Evolutionary conservation across 2,113 vertebrate genomes (phyloP), one percentile per base, ranked within the genome.

Genomic region (Tachysurus fulvidraco): DNA sequence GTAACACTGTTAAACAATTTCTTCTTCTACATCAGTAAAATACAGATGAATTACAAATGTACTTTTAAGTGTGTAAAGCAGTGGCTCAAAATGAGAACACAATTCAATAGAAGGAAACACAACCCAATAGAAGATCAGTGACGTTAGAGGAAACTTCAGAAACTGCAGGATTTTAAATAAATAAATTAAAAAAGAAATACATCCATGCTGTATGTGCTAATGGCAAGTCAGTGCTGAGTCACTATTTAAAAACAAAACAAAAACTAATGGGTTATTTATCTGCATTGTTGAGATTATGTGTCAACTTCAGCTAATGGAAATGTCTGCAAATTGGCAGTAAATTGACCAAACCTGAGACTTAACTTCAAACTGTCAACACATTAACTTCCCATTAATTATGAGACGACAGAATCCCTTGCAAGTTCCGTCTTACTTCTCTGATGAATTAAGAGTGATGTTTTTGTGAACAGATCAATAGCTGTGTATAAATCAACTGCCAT

Each of bases 401-500:
- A 77, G 17, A 41, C 4, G 41, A 77, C 78, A 76, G 55, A 83
- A 87, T 60, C 25, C 77, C 13, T 86, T 28, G 83, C 57, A 23
- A 16, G 71, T 64, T 79, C 80, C 86, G 62, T 17, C 50, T 65
- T 83, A 82, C 41, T 60, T 83, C 74, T 36, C 62, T 59, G 44
- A 71, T 13, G 41, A 67, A 79, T 88, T 85, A 83, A 55, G 71
- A n/a, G 55, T 12, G 9, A 85, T 90, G 91, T 91, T 93, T 93
- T 89, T 90, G 57, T 19, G 21, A 14, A 10, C 36, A 23, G 92
- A 95, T 95, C 93, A 91, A 95, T 94, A 94, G 88, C 93, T 92
- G 92, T 83, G 92, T 76, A 92, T 91, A 91, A 90, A 92, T 93
- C 93, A 94, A 92, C 93, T 91, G 91, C 91, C 91, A 67, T 92